These are phyloP conservation scores for Malurus alboscapulatus DNA, from an alignment of 2,113 vertebrate genomes.

Conservation along the genomic window DNA sequence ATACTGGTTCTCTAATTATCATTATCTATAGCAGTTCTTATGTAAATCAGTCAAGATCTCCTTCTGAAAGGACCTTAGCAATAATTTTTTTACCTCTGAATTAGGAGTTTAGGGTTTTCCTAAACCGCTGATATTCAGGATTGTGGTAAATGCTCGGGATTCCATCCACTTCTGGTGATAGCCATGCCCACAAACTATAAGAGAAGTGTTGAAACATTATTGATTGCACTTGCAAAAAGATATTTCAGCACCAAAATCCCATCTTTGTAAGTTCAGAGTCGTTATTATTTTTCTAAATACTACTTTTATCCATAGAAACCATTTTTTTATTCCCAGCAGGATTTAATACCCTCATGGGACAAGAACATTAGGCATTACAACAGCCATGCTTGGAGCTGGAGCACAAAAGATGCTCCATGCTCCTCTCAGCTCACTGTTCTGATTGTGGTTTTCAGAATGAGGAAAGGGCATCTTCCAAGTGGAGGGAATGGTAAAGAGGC, in stretches of 20 bases:
- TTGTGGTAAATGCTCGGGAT: neutral
- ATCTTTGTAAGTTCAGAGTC: neutral
- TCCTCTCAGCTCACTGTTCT: neutral
- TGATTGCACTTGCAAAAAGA: neutral
- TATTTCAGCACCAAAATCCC: neutral
- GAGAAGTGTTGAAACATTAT: neutral
- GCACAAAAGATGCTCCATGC: neutral
- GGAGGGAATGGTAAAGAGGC: neutral
- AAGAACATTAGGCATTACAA: neutral
- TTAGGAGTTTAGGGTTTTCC: neutral
- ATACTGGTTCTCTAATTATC: neutral
- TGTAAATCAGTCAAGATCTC: neutral
- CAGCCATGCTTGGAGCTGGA: neutral
- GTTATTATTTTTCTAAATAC: neutral
- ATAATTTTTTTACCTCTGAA: neutral
- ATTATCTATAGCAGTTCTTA: neutral
- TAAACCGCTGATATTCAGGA: neutral
- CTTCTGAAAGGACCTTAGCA: neutral
- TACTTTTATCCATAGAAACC: neutral
- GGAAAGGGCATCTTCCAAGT: rapidly evolving
- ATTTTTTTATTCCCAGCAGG: neutral
- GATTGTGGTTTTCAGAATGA: neutral
- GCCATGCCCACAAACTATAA: neutral
- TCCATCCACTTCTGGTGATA: neutral
- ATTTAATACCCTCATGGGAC: neutral